Base-by-base conservation (phyloP, 2,888 invertebrate genomes). In the Cancer borealis region DNA sequence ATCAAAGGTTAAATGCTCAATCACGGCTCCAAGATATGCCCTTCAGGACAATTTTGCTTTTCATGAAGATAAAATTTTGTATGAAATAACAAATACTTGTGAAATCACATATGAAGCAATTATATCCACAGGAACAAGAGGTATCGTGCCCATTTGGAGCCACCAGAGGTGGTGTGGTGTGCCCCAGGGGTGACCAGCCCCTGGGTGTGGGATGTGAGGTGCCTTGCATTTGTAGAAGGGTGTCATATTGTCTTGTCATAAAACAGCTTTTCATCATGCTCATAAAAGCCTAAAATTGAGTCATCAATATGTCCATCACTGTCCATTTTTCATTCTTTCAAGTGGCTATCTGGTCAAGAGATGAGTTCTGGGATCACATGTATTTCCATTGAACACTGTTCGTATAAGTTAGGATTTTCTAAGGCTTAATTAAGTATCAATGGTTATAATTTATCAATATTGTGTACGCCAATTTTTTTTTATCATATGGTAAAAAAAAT, bases 81-180 rank as follows among this genome's bases (percentile, higher is more conserved):
- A 17, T 89, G 49, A 89, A 89, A 21, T 21, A 46, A 88, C 39
- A 88, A 88, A 47, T n/a, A 21, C 26, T 14, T 47, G 46, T 60
- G 8, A 30, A 39, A 14, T 21, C 79, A 45, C 17, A 92, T 90
- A 73, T 92, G 45, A 21, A 73, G 6, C 30, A 17, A 54, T 46
- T 91, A 92, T 91, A 45, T 90, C 84, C n/a, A 94, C 49, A 90
- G 79, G 89, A 92, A 94, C 94, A 94, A 21, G 87, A 66, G 94
- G 94, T 92, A 92, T 46, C 47, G 26, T 92, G 94, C 92, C 94
- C 94, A 91, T 66, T 92, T 94, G 94, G 94, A 94, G 88, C 90
- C 92, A 92, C 92, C 92, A 89, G 90, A 91, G 90, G 8, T 47
- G 30, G 92, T 92, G 91, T 94, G 87, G 91, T 92, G 90, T 94